Conservation (phyloP, 2,797 vertebrate species). For the Picus viridis region DNA sequence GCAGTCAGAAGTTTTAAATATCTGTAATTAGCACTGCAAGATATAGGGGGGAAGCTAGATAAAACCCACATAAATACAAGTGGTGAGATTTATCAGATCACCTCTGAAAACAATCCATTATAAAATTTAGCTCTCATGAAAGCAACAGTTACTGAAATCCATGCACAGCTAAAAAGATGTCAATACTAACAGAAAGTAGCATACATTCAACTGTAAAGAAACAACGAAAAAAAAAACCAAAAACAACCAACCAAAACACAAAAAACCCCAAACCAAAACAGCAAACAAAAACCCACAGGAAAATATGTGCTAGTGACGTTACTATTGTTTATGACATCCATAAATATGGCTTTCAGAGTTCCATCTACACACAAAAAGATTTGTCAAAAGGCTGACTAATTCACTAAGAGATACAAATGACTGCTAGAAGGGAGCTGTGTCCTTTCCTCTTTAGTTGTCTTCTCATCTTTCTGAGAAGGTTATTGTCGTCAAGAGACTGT, state of each 20-base stretch:
- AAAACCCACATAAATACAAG: background rate
- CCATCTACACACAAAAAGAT: background rate
- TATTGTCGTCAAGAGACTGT: background rate
- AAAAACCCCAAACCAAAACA: no score
- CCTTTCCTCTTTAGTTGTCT: background rate
- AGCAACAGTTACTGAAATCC: background rate
- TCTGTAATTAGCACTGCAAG: background rate
- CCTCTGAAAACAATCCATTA: background rate
- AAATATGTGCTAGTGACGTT: background rate
- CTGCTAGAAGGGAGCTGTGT: background rate
- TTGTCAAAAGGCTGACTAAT: background rate
- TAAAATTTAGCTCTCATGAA: background rate
- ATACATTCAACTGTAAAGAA: background rate
- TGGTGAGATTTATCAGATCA: background rate
- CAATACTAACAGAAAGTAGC: background rate
- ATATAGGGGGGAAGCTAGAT: background rate
- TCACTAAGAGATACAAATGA: background rate
- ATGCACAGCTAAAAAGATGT: background rate
- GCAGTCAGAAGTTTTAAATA: background rate
- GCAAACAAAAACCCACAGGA: background rate
- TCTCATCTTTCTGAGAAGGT: constrained; percentile 18
- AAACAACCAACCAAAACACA: no score
- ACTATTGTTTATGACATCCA: background rate
- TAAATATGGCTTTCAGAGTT: fast-evolving
- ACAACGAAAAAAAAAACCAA: background rate